Conservation (phyloP, 2,797 vertebrate genomes). For the Naso thynnoides region DNA sequence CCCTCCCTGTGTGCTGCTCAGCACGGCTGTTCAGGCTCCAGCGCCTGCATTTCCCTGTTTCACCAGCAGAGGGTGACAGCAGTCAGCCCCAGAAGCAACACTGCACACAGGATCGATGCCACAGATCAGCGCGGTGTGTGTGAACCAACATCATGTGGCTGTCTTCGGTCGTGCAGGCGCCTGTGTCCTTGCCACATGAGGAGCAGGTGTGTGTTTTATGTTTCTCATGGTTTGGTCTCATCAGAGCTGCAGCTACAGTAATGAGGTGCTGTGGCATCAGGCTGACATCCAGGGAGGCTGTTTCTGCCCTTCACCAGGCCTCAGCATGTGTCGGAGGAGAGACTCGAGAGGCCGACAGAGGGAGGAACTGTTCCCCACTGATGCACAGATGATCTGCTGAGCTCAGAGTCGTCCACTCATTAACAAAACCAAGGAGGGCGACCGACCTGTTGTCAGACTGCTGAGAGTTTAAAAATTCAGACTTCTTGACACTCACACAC, state of each 20-base stretch:
- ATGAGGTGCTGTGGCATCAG: not conserved
- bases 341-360: not conserved
- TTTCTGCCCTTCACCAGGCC: constrained; percentile 12
- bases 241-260: constrained; percentile 1
- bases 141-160: not conserved
- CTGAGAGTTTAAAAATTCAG: too few species aligned
- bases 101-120: not conserved
- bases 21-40: not conserved
- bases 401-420: too few species aligned
- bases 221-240: not conserved
- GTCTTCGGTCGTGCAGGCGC: not conserved
- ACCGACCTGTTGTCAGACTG: too few species aligned
- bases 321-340: not conserved
- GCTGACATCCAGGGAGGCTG: constrained; percentile 9
- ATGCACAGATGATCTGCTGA: too few species aligned
- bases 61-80: constrained; percentile 79
- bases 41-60: constrained; percentile 58
- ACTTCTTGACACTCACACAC: too few species aligned
- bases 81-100: constrained; percentile 31
- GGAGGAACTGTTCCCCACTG: constrained; percentile 1
- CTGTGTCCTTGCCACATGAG: not conserved
- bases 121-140: constrained; percentile 4
- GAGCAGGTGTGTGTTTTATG: not conserved
- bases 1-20: too few species aligned
- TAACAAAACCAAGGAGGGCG: too few species aligned